These are phyloP conservation scores for Pelvicachromis taeniatus DNA, from an alignment of 2,113 vertebrate genomes.

Conservation along the genomic window DNA sequence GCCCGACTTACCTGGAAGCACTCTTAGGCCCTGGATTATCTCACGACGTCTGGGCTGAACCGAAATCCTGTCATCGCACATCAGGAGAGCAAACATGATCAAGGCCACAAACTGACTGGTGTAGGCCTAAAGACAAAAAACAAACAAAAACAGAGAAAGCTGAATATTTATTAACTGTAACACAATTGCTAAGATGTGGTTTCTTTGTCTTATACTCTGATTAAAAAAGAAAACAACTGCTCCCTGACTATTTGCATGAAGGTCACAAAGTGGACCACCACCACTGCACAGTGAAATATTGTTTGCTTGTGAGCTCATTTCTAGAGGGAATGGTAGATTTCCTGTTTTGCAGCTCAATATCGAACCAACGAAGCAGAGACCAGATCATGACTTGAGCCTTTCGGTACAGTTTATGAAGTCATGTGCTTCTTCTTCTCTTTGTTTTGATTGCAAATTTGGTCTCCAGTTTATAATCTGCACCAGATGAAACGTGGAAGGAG, in stretches of 20 bases:
- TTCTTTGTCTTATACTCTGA: not conserved
- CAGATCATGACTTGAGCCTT: not conserved
- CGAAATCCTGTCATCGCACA: slow-evolving; percentile 96
- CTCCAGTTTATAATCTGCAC: slow-evolving; percentile 37
- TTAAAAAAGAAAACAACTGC: not conserved
- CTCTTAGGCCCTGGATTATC: slow-evolving; percentile 88
- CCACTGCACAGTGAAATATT: not conserved
- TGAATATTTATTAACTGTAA: not conserved
- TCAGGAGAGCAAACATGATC: slow-evolving; percentile 96
- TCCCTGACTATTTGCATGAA: not conserved
- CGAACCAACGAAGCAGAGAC: not conserved
- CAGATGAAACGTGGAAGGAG: slow-evolving; percentile 45
- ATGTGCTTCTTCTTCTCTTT: not conserved
- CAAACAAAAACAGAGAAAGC: not conserved
- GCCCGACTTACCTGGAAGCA: slow-evolving; percentile 83
- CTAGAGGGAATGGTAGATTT: not conserved
- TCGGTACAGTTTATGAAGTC: not conserved
- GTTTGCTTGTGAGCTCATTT: not conserved
- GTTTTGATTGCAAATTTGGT: not conserved
- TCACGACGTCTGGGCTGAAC: slow-evolving; percentile 93
- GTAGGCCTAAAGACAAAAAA: slow-evolving; percentile 80
- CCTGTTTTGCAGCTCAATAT: not conserved
- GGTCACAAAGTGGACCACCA: not conserved
- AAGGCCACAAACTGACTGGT: slow-evolving; percentile 97
- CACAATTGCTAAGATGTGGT: not conserved